Evolutionary conservation across 2,888 invertebrate genomes (phyloP).

Genomic region (Drosophila mayaguana): DNA sequence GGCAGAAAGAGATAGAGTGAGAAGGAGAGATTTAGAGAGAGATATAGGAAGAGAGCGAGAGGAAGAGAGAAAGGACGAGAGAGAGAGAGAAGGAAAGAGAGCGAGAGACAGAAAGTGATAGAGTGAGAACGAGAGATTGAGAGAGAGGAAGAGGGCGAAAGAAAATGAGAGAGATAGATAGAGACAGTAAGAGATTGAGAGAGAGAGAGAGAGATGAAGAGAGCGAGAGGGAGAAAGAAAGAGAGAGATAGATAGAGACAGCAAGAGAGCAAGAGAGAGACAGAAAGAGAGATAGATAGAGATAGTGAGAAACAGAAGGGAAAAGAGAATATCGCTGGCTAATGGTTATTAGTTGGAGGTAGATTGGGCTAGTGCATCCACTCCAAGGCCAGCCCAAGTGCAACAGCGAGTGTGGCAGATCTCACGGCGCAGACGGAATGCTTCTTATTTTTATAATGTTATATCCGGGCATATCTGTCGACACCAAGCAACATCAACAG

Average conservation of each 20-base stretch:
- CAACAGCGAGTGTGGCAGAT: conserved; percentile 62
- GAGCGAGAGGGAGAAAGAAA: background rate
- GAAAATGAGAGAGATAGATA: no score
- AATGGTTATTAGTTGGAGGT: background rate
- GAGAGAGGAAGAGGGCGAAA: background rate
- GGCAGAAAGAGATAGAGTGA: no score
- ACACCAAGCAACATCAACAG: conserved; percentile 60
- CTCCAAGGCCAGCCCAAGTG: conserved; percentile 69
- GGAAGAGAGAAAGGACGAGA: no score
- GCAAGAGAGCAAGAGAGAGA: background rate
- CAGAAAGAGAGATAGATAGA: background rate
- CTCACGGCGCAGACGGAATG: conserved; percentile 53
- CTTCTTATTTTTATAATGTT: conserved; percentile 68
- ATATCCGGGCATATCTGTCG: conserved; percentile 66
- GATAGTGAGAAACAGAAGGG: no score
- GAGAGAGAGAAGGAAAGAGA: background rate
- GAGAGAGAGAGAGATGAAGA: no score
- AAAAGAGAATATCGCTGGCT: background rate
- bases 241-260: background rate
- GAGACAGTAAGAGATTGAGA: no score
- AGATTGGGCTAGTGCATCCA: conserved; percentile 33
- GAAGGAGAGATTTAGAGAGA: no score
- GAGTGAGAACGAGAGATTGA: background rate
- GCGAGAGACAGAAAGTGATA: background rate
- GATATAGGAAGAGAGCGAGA: no score